Evolutionary conservation across 2,797 vertebrate species (phyloP), one percentile per base, ranked within the genome.

Genomic region (Aeoliscus strigatus): DNA sequence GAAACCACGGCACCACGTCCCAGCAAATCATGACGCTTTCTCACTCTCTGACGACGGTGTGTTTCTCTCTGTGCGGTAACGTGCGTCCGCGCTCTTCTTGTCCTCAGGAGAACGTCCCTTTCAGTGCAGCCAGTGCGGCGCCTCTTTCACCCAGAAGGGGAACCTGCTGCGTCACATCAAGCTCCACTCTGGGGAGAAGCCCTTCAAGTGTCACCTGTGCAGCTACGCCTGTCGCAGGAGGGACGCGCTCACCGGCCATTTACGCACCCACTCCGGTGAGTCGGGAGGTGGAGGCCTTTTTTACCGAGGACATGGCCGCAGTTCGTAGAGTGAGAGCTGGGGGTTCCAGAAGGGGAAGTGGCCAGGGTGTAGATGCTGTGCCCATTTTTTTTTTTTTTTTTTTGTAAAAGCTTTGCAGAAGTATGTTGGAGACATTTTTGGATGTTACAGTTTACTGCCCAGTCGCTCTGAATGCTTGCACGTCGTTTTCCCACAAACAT

Each of bases 121-220:
- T 88, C 96, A 98, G 73, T 99, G 96, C 77, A 98, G 77, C 82
- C 96, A 99, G 86, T 99, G 96, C 0, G 96, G 96, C 5, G 96
- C 96, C 51, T 99, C 96, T 17, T 99, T 99, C 70, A 99, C 96
- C 12, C 96, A 99, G 85, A 99, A 99, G 71, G 96, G 96, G 32
- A 99, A 99, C 85, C 88, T 99, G 47, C 91, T 99, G 39, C 91
- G 96, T 17, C 96, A 99, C 80, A 98, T 99, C 75, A 99, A 99
- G 86, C 86, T 99, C 40, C 96, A 99, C 60, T 98, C 96, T 0
- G 96, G 96, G 23, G 96, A 99, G 81, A 99, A 99, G 74, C 96
- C 96, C 60, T 99, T 99, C 86, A 99, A 99, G 75, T 99, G 96
- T 81, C 96, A 98, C 79, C 89, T 99, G 52, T 99, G 96, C 82